Percentiles rank a stretch among this genome's conserved stretches.
Evolutionary conservation across 2,797 vertebrate genomes (phyloP).

Genomic region (Sebastes ruberrimus): DNA sequence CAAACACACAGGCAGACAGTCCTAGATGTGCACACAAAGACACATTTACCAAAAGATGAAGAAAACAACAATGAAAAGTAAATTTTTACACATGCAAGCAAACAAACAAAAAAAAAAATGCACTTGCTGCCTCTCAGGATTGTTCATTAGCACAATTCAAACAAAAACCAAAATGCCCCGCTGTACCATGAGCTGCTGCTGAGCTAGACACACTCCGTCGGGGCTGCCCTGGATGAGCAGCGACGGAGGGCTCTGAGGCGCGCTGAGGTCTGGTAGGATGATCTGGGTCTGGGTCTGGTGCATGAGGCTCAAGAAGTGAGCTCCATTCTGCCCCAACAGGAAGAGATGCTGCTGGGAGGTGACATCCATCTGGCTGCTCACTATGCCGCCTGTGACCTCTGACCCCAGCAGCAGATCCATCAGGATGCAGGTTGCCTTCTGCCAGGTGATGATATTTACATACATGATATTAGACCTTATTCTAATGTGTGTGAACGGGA

Average conservation of each 20-base stretch:
- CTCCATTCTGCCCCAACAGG: slow-evolving; percentile 84
- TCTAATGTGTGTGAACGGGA: neutral
- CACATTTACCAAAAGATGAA: neutral
- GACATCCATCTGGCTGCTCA: slow-evolving; percentile 85
- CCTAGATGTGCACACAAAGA: slow-evolving; percentile 58
- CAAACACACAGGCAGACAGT: slow-evolving; percentile 85
- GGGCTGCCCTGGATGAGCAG: slow-evolving; percentile 85
- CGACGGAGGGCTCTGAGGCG: slow-evolving; percentile 78
- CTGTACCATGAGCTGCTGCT: slow-evolving; percentile 85
- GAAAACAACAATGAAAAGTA: neutral
- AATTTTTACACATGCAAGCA: neutral
- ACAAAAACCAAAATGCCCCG: neutral
- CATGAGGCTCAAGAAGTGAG: slow-evolving; percentile 85
- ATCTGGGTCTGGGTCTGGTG: slow-evolving; percentile 88
- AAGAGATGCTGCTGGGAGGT: slow-evolving; percentile 87
- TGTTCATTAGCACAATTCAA: neutral
- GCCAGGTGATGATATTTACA: neutral
- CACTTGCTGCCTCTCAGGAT: neutral
- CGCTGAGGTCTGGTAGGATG: slow-evolving; percentile 83
- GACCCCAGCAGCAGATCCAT: slow-evolving; percentile 83
- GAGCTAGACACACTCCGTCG: slow-evolving; percentile 83
- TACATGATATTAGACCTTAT: neutral
- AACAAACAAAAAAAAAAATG: neutral
- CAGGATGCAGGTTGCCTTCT: slow-evolving; percentile 83
- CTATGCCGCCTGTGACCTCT: slow-evolving; percentile 68